phyloP scores from a whole-genome alignment of 2,888 invertebrate species.

The Tanypteryx hageni region DNA sequence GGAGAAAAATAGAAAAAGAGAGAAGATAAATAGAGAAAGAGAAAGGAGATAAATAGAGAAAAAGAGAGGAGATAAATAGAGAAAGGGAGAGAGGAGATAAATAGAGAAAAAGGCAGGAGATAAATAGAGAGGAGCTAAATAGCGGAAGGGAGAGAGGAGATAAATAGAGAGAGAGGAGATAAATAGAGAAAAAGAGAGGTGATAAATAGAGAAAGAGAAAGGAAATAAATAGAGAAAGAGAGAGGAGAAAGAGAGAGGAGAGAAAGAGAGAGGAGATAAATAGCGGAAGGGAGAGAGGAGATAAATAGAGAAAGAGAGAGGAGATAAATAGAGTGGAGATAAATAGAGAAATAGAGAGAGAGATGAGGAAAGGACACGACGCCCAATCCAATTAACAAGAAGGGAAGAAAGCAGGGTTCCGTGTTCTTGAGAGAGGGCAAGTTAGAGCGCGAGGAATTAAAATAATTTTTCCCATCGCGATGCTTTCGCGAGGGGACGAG shows the following conservation, averaged over 20 bases:
- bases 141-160: neutral
- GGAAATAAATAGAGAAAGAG: neutral
- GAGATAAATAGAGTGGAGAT: neutral
- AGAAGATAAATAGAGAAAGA: no score
- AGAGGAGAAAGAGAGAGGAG: neutral
- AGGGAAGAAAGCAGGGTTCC: neutral
- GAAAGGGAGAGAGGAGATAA: neutral
- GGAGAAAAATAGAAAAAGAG: neutral
- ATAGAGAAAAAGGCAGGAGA: neutral
- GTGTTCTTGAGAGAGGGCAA: neutral
- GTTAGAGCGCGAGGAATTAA: slow-evolving; percentile 1
- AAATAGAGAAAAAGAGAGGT: neutral
- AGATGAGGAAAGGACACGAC: neutral
- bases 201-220: neutral
- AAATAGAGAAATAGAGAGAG: neutral
- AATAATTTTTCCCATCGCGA: no score
- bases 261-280: neutral
- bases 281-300: no score
- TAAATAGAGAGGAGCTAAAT: neutral
- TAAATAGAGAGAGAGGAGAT: neutral
- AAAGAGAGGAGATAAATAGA: neutral
- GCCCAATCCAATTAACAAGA: neutral
- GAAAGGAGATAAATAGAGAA: neutral
- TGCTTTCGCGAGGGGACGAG: neutral
- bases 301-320: no score